These are phyloP conservation scores for Mormoops blainvillei DNA, from an alignment of 2,113 vertebrate genomes.

Conservation along the genomic window DNA sequence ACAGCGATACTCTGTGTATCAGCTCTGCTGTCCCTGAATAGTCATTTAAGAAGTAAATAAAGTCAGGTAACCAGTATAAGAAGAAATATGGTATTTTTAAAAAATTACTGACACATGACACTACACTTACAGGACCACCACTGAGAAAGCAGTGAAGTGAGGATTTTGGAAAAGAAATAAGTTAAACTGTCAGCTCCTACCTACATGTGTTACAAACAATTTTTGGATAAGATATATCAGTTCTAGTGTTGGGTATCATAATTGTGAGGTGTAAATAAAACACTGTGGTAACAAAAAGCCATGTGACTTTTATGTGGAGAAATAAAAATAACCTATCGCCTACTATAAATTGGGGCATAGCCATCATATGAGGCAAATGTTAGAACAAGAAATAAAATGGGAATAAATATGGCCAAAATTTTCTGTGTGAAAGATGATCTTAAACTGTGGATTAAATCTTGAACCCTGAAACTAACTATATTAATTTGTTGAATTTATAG, in stretches of 20 bases:
- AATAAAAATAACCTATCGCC: constrained; percentile 53
- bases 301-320: constrained; percentile 35
- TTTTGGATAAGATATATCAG: not conserved
- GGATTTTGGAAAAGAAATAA: constrained; percentile 29
- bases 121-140: not conserved
- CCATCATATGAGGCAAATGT: not conserved
- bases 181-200: constrained; percentile 31
- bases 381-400: not conserved
- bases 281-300: constrained; percentile 15
- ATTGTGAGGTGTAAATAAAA: constrained; percentile 30
- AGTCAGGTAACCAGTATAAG: not conserved
- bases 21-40: not conserved
- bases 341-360: not conserved
- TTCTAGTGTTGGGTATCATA: not conserved
- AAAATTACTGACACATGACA: constrained; percentile 8
- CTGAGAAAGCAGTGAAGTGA: not conserved
- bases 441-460: not conserved
- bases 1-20: not conserved
- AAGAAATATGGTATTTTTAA: not conserved
- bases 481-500: constrained; percentile 33
- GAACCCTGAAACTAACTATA: not conserved
- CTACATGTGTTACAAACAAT: not conserved
- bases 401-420: not conserved
- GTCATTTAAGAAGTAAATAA: constrained; percentile 1
- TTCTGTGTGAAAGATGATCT: not conserved